Percentiles rank a stretch among this genome's conserved stretches.
Conservation (phyloP, 2,888 invertebrate species). For the Drosophila siamana region DNA sequence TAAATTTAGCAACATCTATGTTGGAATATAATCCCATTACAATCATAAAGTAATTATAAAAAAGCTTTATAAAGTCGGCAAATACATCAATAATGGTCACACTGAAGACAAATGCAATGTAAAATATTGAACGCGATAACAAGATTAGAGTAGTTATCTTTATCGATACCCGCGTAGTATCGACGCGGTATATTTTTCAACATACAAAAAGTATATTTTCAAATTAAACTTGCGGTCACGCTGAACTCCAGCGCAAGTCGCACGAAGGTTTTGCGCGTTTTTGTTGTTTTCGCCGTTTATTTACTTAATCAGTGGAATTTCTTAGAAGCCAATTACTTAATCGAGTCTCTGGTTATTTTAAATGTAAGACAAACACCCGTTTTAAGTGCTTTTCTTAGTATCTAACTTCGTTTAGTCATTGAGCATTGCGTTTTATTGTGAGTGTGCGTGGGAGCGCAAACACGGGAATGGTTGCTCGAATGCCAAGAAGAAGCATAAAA, state of each 20-base stretch:
- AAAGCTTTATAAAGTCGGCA: no score
- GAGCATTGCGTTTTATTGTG: slow-evolving; percentile 26
- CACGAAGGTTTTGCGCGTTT: slow-evolving; percentile 38
- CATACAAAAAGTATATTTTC: neutral
- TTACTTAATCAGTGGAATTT: slow-evolving; percentile 8
- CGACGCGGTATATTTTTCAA: neutral
- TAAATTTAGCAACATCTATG: no score
- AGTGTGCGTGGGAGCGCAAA: slow-evolving; percentile 47
- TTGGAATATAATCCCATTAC: no score
- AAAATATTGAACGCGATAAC: slow-evolving; percentile 38
- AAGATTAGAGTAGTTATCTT: slow-evolving; percentile 23
- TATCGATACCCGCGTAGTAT: slow-evolving; percentile 53
- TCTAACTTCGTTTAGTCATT: neutral
- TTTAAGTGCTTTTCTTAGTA: slow-evolving; percentile 1
- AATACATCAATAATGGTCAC: neutral
- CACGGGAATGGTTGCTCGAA: slow-evolving; percentile 41
- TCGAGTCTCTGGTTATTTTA: slow-evolving; percentile 1
- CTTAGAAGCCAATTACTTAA: neutral
- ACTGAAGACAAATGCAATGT: slow-evolving; percentile 25
- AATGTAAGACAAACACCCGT: slow-evolving; percentile 1
- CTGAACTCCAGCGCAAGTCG: slow-evolving; percentile 28
- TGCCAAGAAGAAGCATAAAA: slow-evolving; percentile 56
- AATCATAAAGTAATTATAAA: no score
- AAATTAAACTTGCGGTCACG: slow-evolving; percentile 3
- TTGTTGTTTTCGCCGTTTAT: slow-evolving; percentile 31